Percentiles rank a stretch among this genome's conserved stretches.
phyloP scores from a whole-genome alignment of 1,140 invertebrate species.

The Trichonephila clavata region DNA sequence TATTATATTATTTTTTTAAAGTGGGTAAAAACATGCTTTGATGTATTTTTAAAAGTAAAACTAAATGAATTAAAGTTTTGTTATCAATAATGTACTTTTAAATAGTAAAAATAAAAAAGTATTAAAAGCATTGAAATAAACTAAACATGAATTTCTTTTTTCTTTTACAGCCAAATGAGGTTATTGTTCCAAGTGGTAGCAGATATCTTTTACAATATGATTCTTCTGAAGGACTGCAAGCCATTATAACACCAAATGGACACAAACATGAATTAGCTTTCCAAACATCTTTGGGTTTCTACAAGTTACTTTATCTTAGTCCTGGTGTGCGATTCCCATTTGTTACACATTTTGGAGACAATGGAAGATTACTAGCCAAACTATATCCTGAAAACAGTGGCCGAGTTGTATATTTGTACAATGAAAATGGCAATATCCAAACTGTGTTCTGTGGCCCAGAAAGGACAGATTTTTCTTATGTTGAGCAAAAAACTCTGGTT shows the following conservation, averaged over 20 bases:
- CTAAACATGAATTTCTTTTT: not conserved
- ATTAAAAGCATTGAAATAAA: not conserved
- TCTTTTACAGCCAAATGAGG: conserved; percentile 88
- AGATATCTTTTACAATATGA: conserved; percentile 93
- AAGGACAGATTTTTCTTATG: conserved; percentile 91
- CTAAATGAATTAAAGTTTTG: no score
- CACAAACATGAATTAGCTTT: conserved; percentile 94
- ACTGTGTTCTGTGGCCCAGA: conserved; percentile 91
- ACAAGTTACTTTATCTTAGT: conserved; percentile 93
- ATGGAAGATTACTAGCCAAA: conserved; percentile 90
- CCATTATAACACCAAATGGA: conserved; percentile 91
- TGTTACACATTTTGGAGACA: conserved; percentile 93
- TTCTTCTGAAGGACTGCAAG: conserved; percentile 90
- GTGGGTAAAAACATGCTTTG: no score
- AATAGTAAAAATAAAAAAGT: no score
- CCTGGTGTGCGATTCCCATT: conserved; percentile 89
- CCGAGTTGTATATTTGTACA: conserved; percentile 93
- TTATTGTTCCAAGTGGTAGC: conserved; percentile 92
- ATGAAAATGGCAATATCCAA: conserved; percentile 89
- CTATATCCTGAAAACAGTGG: conserved; percentile 94
- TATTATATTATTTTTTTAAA: no score
- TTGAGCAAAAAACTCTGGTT: conserved; percentile 89
- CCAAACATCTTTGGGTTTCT: conserved; percentile 89
- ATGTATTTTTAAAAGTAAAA: no score
- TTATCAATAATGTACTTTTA: no score